Base-by-base conservation (phyloP, 2,888 invertebrate genomes). In the Drosophila nigricruria region DNA sequence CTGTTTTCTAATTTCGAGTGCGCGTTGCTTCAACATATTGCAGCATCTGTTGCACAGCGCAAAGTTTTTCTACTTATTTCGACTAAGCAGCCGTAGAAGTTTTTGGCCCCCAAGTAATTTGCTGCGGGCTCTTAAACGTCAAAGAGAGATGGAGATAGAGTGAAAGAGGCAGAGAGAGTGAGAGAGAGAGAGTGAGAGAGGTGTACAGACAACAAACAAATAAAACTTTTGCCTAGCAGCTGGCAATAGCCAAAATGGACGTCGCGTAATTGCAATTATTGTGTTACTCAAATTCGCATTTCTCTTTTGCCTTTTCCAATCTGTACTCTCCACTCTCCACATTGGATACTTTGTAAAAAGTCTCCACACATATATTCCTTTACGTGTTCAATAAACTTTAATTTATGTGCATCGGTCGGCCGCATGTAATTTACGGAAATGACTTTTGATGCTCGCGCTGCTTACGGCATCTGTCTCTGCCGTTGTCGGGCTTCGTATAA, bases 221-320 rank as follows among this genome's bases (percentile, higher is more conserved):
- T 12, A 36, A 25, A 53, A 69, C 18, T 60, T 77, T 56, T 63
- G 40, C 38, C 67, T 32, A 61, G 47, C 77, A 75, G 68, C 75
- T 75, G 78, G 68, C 74, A 68, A 60, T 68, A 70, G 49, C 38
- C 43, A 58, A 71, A 80, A 58, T 73, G 83, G 69, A 77, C 78
- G 57, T 43, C 81, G 61, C 68, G 73, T 88, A 84, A 88, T 83
- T 86, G 87, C 81, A 83, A 83, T 85, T 89, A 77, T 79, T 87
- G 70, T 79, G 79, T 81, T 79, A 69, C 76, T 89, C 71, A 87
- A 89, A 84, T 74, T 73, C 57, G 49, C 70, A 83, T 89, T 86
- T 69, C 52, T 57, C 36, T 14, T 42, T 38, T 42, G 34, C 38
- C 30, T 40, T 16, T 27, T 5, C 53, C 30, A 16, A 16, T 16